Evolutionary conservation across 2,113 vertebrate species (phyloP), one percentile per base, ranked within the genome.

Genomic region (Oreamnos americanus): DNA sequence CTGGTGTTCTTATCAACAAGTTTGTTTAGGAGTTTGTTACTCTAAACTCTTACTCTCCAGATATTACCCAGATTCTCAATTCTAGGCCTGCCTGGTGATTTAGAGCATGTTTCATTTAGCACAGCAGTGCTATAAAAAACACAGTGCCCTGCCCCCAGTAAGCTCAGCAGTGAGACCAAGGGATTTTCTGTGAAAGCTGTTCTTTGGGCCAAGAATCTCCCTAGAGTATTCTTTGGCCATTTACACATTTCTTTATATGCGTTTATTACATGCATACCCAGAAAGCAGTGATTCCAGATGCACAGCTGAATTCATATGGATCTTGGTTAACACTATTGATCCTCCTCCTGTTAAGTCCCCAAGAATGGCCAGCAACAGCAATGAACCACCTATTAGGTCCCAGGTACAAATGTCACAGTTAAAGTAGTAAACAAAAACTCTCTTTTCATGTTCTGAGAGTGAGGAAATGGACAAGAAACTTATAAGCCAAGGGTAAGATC

Each of bases 171-270:
- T 96, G 95, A 98, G 98, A 98, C 92, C 91, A 96, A 90, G 71
- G 79, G 19, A 11, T 90, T 98, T 97, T 76, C n/a, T 98, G 81
- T 95, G 98, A 97, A 98, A 98, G 98, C 88, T 97, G 4, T 95
- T 96, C 60, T 25, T 97, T 98, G 97, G 95, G 96, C 95, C 97
- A 87, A 55, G 74, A 53, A 36, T 97, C 84, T 95, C 90, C 58
- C 96, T 12, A 78, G 86, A 94, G 95, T 71, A 60, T 96, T 96
- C 96, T 96, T n/a, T 97, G 47, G 49, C 78, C 53, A 71, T 96
- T 97, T 96, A 76, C 43, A 96, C 76, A 71, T 95, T 95, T 53
- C 91, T 97, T 94, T 60, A 93, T 74, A 43, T 94, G 93, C 95
- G 62, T 85, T 43, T 1, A 86, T n/a, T 67, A n/a, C 71, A 94